A percentile compares a stretch with the other conserved stretches of the same genome.
These are phyloP conservation scores for Benthochromis sp. DNA, from an alignment of 2,113 vertebrate genomes.

Conservation along the genomic window DNA sequence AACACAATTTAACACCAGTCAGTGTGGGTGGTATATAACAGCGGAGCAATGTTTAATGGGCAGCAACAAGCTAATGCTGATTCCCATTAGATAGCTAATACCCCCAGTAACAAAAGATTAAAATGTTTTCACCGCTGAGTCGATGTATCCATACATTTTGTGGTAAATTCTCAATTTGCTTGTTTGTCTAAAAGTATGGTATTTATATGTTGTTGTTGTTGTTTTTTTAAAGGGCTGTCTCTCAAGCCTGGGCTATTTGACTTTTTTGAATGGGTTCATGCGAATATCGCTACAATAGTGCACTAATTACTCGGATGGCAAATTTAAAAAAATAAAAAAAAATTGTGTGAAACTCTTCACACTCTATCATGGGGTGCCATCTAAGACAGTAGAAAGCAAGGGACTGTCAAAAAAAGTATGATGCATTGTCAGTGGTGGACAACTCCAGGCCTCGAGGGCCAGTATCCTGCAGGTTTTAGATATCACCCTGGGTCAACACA, in stretches of 20 bases:
- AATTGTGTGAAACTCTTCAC: not conserved
- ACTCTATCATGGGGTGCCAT: not conserved
- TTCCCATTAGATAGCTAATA: not conserved
- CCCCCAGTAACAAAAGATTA: not conserved
- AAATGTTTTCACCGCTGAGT: not conserved
- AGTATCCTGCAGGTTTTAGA: not conserved
- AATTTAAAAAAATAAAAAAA: not conserved
- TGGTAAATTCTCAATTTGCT: not conserved
- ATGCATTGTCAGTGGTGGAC: not conserved
- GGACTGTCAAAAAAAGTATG: not conserved
- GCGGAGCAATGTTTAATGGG: not conserved
- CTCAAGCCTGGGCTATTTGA: not conserved
- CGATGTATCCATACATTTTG: not conserved
- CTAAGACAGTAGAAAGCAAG: not conserved
- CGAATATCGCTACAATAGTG: not conserved
- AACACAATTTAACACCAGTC: not conserved
- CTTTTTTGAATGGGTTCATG: not conserved
- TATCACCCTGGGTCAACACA: not conserved
- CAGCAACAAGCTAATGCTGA: not conserved
- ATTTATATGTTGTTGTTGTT: not conserved
- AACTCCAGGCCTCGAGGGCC: not conserved
- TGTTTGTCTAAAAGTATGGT: not conserved
- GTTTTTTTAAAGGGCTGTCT: not conserved
- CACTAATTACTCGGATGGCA: not conserved
- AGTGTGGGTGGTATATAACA: not conserved